Conservation (phyloP, 2,888 invertebrate genomes). For the Chymomyza caudatula region DNA sequence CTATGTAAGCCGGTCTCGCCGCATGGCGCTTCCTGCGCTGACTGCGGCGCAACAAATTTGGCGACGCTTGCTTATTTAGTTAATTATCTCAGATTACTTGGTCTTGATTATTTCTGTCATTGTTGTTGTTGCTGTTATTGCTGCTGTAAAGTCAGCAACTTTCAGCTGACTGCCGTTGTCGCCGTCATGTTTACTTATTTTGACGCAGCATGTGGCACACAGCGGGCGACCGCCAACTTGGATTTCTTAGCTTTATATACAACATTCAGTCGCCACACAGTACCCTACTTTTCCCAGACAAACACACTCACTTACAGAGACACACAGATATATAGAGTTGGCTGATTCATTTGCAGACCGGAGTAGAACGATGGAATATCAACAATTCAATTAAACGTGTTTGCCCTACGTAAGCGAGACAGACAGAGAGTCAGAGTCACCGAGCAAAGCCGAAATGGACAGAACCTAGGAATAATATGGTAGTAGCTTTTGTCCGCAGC, state of each 20-base stretch:
- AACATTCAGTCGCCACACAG: slow-evolving; percentile 21
- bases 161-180: slow-evolving; percentile 36
- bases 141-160: slow-evolving; percentile 65
- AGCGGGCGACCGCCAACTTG: slow-evolving; percentile 64
- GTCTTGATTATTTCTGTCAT: slow-evolving; percentile 65
- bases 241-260: slow-evolving; percentile 58
- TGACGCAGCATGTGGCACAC: slow-evolving; percentile 64
- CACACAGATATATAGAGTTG: too few species aligned
- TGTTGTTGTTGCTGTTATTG: slow-evolving; percentile 11
- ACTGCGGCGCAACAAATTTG: slow-evolving; percentile 49
- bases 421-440: not conserved
- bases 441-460: not conserved
- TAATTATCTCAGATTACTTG: slow-evolving; percentile 68
- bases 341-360: slow-evolving; percentile 19
- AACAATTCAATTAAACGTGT: slow-evolving; percentile 71
- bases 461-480: not conserved
- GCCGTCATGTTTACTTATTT: slow-evolving; percentile 66
- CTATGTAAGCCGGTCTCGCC: slow-evolving; percentile 31
- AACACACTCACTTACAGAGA: not conserved
- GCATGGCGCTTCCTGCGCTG: slow-evolving; percentile 28
- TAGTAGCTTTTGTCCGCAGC: not conserved
- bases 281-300: not conserved
- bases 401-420: slow-evolving; percentile 55
- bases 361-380: slow-evolving; percentile 64
- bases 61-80: slow-evolving; percentile 64